These are phyloP conservation scores for Sarcophilus harrisii DNA, from an alignment of 2,797 vertebrate species.

Conservation along the genomic window DNA sequence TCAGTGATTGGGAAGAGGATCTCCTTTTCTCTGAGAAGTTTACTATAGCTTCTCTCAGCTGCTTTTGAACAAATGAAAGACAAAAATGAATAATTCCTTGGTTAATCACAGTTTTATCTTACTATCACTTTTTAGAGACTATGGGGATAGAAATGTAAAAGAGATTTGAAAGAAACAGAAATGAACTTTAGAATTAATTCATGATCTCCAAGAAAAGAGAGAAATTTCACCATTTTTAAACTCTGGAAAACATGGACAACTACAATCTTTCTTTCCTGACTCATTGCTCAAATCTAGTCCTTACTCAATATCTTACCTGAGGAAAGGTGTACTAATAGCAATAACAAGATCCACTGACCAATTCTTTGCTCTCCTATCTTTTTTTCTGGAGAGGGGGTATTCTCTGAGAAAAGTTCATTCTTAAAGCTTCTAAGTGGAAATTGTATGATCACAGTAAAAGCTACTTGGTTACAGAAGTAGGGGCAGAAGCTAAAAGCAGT, in stretches of 20 bases:
- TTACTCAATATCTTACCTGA: not conserved
- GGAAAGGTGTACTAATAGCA: not conserved
- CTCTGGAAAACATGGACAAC: not conserved
- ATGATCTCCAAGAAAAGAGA: not conserved
- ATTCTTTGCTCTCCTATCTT: not conserved
- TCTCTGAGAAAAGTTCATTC: not conserved
- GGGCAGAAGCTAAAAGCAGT: not conserved
- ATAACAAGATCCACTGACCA: not conserved
- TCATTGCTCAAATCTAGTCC: not conserved
- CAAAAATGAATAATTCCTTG: not conserved
- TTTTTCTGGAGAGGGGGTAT: not conserved
- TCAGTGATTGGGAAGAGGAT: not conserved
- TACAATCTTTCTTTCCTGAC: not conserved
- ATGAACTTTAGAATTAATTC: not conserved
- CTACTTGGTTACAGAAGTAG: not conserved
- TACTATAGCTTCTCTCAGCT: not conserved
- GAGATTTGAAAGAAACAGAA: not conserved
- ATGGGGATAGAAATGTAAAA: not conserved
- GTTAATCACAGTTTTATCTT: not conserved
- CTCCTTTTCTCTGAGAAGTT: not conserved
- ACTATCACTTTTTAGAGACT: not conserved
- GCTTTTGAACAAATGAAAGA: not conserved
- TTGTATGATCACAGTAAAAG: not conserved
- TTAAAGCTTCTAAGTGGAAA: not conserved
- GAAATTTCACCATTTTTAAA: not conserved